phyloP scores from a whole-genome alignment of 2,113 vertebrate genomes.

The Limanda limanda region DNA sequence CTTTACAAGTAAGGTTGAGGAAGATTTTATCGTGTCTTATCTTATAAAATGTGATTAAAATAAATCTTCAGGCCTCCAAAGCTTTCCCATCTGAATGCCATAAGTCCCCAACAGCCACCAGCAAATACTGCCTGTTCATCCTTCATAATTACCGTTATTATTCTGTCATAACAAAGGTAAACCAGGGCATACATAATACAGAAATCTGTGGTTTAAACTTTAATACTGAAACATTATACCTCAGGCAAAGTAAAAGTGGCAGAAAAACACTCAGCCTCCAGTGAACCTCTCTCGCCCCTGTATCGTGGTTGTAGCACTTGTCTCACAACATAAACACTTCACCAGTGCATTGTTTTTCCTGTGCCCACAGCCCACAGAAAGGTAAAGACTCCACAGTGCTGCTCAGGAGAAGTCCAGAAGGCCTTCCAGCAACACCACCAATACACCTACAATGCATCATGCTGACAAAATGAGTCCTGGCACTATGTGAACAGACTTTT shows the following conservation, averaged over 20 bases:
- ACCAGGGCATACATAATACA: background rate
- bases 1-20: no score
- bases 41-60: no score
- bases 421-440: background rate
- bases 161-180: background rate
- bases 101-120: background rate
- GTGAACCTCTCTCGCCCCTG: conserved; percentile 6
- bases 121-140: background rate
- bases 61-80: background rate
- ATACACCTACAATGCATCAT: conserved; percentile 16
- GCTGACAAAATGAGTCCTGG: conserved; percentile 4
- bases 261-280: conserved; percentile 29
- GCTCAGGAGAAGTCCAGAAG: background rate
- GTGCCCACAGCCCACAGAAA: conserved; percentile 22
- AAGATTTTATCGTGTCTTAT: no score
- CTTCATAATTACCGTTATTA: background rate
- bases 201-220: background rate
- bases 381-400: conserved; percentile 2
- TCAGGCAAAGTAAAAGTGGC: conserved; percentile 5
- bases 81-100: background rate
- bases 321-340: conserved; percentile 43
- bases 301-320: conserved; percentile 7
- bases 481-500: background rate
- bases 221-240: background rate
- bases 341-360: conserved; percentile 1